phyloP scores from a whole-genome alignment of 2,113 vertebrate species.

The Ramphastos sulfuratus region DNA sequence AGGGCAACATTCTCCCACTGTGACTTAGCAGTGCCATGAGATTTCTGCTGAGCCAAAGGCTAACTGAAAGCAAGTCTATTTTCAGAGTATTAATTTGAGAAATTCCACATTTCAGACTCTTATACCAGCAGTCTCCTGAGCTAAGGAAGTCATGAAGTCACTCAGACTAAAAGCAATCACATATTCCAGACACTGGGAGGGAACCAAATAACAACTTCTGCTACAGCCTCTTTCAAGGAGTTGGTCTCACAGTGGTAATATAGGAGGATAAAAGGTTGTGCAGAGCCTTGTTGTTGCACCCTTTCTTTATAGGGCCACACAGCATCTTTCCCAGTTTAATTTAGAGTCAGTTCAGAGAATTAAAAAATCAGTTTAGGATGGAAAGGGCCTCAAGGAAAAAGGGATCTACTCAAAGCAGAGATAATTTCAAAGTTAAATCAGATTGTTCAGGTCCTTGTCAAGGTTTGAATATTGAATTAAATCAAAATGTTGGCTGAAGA shows the following conservation, averaged over 20 bases:
- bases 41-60: slow-evolving; percentile 11
- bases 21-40: slow-evolving; percentile 9
- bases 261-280: neutral
- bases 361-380: neutral
- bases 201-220: neutral
- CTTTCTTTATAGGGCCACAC: neutral
- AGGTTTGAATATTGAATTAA: neutral
- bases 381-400: neutral
- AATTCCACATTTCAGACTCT: slow-evolving; percentile 18
- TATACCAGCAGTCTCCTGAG: neutral
- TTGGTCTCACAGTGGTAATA: neutral
- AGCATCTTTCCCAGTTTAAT: neutral
- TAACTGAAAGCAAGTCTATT: slow-evolving; percentile 19
- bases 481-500: neutral
- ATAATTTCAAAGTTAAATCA: neutral
- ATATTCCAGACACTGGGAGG: neutral
- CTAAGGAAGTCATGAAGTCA: neutral
- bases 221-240: neutral
- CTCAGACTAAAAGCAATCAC: neutral
- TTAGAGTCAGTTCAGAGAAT: neutral
- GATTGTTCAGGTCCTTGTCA: neutral
- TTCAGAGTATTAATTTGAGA: slow-evolving; percentile 8
- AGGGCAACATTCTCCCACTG: slow-evolving; percentile 51
- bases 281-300: neutral
- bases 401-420: neutral